phyloP scores from a whole-genome alignment of 2,113 vertebrate genomes.

The Eleginops maclovinus region DNA sequence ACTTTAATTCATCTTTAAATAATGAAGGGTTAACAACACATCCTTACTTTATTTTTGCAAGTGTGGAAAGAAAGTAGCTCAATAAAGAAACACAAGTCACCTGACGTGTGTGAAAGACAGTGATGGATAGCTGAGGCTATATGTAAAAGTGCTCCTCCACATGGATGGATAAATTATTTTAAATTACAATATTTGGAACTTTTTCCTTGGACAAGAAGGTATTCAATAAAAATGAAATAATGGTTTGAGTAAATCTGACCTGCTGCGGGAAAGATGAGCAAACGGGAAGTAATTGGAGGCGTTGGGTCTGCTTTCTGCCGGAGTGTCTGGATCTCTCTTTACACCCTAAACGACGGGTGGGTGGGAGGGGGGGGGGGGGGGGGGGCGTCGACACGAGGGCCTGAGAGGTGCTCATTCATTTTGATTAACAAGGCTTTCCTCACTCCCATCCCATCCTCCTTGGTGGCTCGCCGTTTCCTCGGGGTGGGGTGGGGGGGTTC shows the following conservation, averaged over 20 bases:
- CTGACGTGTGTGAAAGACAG: not conserved
- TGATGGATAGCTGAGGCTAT: too few species aligned
- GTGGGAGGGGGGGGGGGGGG: too few species aligned
- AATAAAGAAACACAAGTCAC: too few species aligned
- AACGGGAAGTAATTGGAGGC: slow-evolving; percentile 21
- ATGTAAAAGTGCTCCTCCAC: not conserved
- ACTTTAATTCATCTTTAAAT: not conserved
- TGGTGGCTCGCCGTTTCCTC: slow-evolving; percentile 56
- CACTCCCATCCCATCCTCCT: slow-evolving; percentile 62
- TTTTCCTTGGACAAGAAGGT: not conserved
- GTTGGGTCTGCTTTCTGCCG: slow-evolving; percentile 7
- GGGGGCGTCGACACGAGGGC: slow-evolving; percentile 42
- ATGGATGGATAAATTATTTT: too few species aligned
- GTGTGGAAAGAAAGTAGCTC: too few species aligned
- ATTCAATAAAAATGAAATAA: not conserved
- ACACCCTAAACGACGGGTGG: too few species aligned
- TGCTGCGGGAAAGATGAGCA: not conserved
- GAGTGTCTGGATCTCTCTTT: slow-evolving; percentile 57
- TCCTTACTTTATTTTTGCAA: too few species aligned
- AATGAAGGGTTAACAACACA: not conserved
- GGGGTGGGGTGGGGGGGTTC: too few species aligned
- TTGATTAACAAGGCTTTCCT: slow-evolving; percentile 75
- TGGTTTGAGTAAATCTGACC: not conserved
- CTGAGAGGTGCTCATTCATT: slow-evolving; percentile 72
- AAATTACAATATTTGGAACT: too few species aligned